phyloP scores from a whole-genome alignment of 2,888 invertebrate species.

The Tridacna gigas region DNA sequence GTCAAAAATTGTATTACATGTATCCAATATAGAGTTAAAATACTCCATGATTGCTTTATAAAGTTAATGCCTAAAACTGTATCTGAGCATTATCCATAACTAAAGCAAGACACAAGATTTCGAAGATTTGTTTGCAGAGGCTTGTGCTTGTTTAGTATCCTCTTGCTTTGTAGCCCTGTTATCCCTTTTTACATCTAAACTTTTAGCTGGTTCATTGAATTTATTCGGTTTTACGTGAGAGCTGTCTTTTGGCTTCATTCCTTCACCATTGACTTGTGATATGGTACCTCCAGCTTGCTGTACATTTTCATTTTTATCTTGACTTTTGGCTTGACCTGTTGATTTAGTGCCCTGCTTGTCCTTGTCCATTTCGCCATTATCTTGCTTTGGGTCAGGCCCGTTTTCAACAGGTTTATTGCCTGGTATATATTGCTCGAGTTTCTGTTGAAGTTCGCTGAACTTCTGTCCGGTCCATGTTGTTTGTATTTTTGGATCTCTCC shows the following conservation, averaged over 20 bases:
- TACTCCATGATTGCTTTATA: too few relatives aligned
- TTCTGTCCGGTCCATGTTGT: slow-evolving; percentile 71
- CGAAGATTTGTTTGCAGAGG: background rate
- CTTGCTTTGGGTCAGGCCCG: background rate
- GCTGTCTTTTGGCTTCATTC: background rate
- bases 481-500: slow-evolving; percentile 65
- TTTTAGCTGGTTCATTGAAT: background rate
- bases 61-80: too few relatives aligned
- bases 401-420: slow-evolving; percentile 11
- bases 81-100: slow-evolving; percentile 10
- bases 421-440: slow-evolving; percentile 55
- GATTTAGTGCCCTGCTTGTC: background rate
- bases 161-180: background rate
- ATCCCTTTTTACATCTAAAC: background rate
- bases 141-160: background rate
- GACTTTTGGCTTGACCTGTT: background rate
- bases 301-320: background rate
- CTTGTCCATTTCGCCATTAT: background rate
- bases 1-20: background rate
- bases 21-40: too few relatives aligned
- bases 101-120: slow-evolving; percentile 30
- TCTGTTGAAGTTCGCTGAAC: slow-evolving; percentile 71
- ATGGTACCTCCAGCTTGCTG: background rate
- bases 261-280: background rate
- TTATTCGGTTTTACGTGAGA: background rate